phyloP scores from a whole-genome alignment of 35 echinoderm and acorn worm species.

The Stichopus chloronotus region DNA sequence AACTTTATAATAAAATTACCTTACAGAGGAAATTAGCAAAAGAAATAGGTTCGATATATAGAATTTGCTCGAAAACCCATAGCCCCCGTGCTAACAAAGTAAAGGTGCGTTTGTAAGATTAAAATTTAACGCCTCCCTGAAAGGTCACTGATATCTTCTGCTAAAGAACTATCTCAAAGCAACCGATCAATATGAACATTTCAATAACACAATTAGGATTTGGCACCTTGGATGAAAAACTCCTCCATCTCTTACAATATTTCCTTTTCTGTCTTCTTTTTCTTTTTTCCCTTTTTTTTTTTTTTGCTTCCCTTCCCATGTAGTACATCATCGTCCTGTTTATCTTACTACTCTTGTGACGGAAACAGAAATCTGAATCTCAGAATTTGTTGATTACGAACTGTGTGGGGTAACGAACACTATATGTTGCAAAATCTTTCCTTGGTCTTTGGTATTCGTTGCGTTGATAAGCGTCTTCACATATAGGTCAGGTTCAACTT shows the following conservation, averaged over 20 bases:
- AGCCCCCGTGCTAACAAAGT: slow-evolving; percentile 8
- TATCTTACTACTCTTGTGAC: background rate
- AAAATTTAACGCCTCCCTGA: slow-evolving; percentile 16
- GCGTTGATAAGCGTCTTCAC: background rate
- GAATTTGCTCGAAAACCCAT: background rate
- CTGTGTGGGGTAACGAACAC: too few relatives aligned
- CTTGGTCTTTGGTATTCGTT: background rate
- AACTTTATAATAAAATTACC: background rate
- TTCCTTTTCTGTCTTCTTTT: background rate
- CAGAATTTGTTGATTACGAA: background rate
- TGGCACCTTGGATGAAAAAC: background rate
- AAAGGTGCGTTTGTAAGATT: background rate
- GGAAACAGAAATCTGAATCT: background rate
- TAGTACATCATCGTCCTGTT: background rate
- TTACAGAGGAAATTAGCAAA: background rate
- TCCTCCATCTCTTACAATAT: background rate
- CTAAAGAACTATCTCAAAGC: background rate
- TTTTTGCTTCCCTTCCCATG: too few relatives aligned
- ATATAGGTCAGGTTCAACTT: background rate
- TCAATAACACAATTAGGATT: background rate
- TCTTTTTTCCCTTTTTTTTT: too few relatives aligned
- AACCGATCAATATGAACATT: background rate
- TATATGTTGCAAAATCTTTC: too few relatives aligned
- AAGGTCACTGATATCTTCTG: slow-evolving; percentile 8
- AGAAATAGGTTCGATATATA: background rate